Conservation (phyloP, 2,797 vertebrate genomes). For the Prunella strophiata region DNA sequence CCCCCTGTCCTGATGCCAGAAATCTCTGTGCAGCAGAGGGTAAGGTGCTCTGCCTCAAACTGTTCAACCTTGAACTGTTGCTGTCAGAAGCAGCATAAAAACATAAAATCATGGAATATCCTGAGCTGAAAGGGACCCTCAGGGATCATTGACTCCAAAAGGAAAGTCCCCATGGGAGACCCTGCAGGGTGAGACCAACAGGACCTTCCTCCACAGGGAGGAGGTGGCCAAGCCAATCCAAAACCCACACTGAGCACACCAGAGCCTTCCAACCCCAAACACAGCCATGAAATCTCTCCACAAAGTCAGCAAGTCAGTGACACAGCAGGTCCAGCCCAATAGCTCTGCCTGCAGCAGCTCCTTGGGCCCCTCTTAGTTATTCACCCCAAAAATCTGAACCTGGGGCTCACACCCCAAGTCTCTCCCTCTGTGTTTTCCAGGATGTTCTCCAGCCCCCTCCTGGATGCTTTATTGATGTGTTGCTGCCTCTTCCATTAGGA, state of each 20-base stretch:
- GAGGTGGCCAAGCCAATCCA: not conserved
- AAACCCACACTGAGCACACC: not conserved
- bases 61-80: not conserved
- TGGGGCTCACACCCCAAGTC: not conserved
- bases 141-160: not conserved
- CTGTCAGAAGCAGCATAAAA: not conserved
- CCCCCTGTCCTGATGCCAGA: not conserved
- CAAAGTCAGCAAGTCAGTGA: not conserved
- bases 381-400: not conserved
- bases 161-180: not conserved
- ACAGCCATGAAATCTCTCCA: not conserved
- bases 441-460: not conserved
- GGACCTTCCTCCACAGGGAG: not conserved
- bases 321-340: not conserved
- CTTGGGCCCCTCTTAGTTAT: not conserved
- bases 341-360: not conserved
- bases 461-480: not conserved
- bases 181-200: rapidly evolving
- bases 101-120: not conserved
- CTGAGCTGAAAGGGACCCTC: not conserved
- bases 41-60: not conserved
- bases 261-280: not conserved
- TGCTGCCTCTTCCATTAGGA: not conserved
- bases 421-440: not conserved
- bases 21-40: not conserved